Percentiles rank a stretch among this genome's conserved stretches.
These are phyloP conservation scores for Eupithecia insigniata DNA, from an alignment of 2,888 invertebrate genomes.

Conservation along the genomic window DNA sequence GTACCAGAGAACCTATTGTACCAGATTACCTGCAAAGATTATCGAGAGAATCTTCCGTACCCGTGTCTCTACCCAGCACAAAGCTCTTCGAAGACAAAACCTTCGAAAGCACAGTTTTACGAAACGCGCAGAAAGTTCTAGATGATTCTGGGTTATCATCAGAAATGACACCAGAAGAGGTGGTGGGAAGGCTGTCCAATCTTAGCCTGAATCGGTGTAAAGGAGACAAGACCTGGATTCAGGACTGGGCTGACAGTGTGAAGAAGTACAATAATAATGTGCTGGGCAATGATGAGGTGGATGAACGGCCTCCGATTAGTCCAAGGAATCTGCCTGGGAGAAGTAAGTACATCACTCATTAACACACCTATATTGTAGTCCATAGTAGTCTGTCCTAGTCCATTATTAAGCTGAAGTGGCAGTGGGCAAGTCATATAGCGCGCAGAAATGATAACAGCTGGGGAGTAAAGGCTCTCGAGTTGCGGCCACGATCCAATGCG, in stretches of 20 bases:
- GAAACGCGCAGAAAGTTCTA: constrained; percentile 70
- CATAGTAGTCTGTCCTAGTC: too few relatives aligned
- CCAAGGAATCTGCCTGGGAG: constrained; percentile 68
- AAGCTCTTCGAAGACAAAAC: constrained; percentile 64
- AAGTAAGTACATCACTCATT: constrained; percentile 62
- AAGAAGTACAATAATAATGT: constrained; percentile 79
- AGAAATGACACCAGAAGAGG: constrained; percentile 66
- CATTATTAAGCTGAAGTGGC: too few relatives aligned
- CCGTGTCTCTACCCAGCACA: constrained; percentile 70
- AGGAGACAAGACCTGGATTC: constrained; percentile 85
- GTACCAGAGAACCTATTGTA: constrained; percentile 63
- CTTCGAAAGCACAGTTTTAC: constrained; percentile 75
- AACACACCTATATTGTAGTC: background rate
- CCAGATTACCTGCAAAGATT: constrained; percentile 80
- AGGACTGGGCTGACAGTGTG: constrained; percentile 87
- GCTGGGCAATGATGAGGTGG: constrained; percentile 59
- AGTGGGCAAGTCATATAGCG: too few relatives aligned
- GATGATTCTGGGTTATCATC: constrained; percentile 62
- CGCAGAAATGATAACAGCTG: too few relatives aligned
- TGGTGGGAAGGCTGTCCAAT: constrained; percentile 75
- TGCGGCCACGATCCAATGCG: too few relatives aligned
- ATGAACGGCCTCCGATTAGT: constrained; percentile 73
- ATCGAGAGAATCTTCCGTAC: constrained; percentile 75
- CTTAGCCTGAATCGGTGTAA: constrained; percentile 79
- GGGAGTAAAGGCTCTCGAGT: too few relatives aligned